These are phyloP conservation scores for Nyctibius bracteatus DNA, from an alignment of 2,113 vertebrate genomes.

Conservation along the genomic window DNA sequence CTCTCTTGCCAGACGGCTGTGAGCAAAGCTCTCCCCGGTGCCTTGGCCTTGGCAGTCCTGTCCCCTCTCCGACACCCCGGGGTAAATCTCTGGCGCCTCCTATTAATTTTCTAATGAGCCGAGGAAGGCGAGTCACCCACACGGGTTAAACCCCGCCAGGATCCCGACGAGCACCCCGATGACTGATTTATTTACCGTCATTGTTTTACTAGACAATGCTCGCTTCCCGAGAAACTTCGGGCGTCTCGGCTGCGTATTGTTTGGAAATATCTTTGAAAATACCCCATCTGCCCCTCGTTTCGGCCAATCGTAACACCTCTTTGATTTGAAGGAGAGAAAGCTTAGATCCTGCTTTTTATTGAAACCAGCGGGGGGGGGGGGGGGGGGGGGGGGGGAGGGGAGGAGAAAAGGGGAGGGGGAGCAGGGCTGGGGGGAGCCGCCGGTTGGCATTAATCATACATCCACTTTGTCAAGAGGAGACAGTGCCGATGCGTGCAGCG, in stretches of 20 bases:
- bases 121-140: not conserved
- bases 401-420: not conserved
- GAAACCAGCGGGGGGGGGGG: not conserved
- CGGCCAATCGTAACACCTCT: not conserved
- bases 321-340: not conserved
- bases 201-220: slow-evolving; percentile 5
- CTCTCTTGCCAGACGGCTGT: not conserved
- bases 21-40: not conserved
- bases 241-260: not conserved
- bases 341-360: not conserved
- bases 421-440: not conserved
- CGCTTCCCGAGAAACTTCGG: not conserved
- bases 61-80: not conserved
- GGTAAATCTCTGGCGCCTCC: not conserved
- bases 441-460: not conserved
- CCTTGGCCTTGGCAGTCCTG: not conserved
- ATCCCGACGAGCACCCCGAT: not conserved
- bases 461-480: not conserved
- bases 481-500: not conserved
- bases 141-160: not conserved
- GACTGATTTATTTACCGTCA: not conserved
- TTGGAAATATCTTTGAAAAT: not conserved
- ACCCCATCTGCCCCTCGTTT: not conserved
- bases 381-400: not conserved
- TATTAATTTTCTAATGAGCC: not conserved